Conservation (phyloP, 1,140 invertebrate species). For the Dufourea novaeangliae region DNA sequence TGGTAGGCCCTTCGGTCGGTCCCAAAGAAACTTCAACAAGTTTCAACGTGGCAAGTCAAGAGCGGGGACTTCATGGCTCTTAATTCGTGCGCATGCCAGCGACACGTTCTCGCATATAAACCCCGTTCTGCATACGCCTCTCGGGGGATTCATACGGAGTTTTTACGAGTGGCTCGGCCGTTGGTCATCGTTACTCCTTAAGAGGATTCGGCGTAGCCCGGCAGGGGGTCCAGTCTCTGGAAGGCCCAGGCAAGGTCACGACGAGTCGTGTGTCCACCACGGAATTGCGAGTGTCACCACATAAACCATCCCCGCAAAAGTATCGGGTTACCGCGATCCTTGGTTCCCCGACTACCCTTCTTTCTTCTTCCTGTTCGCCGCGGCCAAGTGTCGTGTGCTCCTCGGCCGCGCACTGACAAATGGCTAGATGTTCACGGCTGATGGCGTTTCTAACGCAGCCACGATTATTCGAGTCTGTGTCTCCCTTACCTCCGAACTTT, state of each 20-base stretch:
- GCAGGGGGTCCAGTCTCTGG: slow-evolving; percentile 71
- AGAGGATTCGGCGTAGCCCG: slow-evolving; percentile 75
- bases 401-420: slow-evolving; percentile 42
- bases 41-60: neutral
- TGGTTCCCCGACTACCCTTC: slow-evolving; percentile 12
- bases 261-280: slow-evolving; percentile 71
- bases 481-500: neutral
- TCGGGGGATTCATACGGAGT: slow-evolving; percentile 45
- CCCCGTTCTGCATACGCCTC: slow-evolving; percentile 43
- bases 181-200: slow-evolving; percentile 62
- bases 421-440: slow-evolving; percentile 36
- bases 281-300: slow-evolving; percentile 77
- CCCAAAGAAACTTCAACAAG: neutral
- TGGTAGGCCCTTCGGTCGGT: too few species aligned
- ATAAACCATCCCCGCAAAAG: slow-evolving; percentile 79
- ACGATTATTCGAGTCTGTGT: neutral
- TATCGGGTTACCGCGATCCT: slow-evolving; percentile 75
- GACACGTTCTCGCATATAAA: slow-evolving; percentile 46
- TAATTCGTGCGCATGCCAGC: slow-evolving; percentile 27
- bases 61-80: neutral
- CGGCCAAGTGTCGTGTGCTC: neutral
- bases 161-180: slow-evolving; percentile 64
- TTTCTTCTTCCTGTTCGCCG: slow-evolving; percentile 33
- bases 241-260: slow-evolving; percentile 66
- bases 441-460: neutral